Evolutionary conservation across 2,888 invertebrate species (phyloP), one percentile per base, ranked within the genome.

Genomic region (Leptodirus hochenwartii): DNA sequence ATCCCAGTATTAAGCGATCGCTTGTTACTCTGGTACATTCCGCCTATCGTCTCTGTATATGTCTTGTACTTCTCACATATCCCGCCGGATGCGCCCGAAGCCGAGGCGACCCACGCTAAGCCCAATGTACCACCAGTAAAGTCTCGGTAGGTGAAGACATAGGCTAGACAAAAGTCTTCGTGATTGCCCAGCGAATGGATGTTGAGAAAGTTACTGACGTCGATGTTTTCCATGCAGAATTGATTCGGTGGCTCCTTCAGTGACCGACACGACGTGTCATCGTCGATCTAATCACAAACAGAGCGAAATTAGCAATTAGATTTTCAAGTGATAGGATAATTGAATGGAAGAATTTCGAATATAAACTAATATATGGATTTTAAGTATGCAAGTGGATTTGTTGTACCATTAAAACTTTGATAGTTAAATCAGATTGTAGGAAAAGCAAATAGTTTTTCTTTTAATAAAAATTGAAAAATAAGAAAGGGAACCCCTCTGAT

Each of bases 121-220:
- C 98, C 98, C 23, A 98, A 64, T 11, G 98, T 98, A 35, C 98
- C 98, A 5, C 93, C 93, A 12, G 90, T 90, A 53, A 98, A 98
- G 57, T 98, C 96, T 46, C 93, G 70, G 54, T 87, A 87, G 1
- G 98, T 98, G 59, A 99, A 95, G 37, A 98, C 90, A 54, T 96
- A 99, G n/a, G 98, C 96, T 38, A 99, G 69, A 53, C 98, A 99
- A 61, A 96, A 99, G 56, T 87, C 87, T 47, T 95, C 87, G 54
- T 98, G 98, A 61, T 98, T 90, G 33, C 84, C 81, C 39, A 95
- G 64, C 8, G 96, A 96, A 57, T 98, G 96, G 25, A 96, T 69
- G 59, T 98, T 98, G 34, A 98, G 66, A 59, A 95, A 98, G 61
- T 98, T 98, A 45, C 91, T 93, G 37, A 98, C 98, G 55, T 99